Base-by-base conservation (phyloP, 2,113 vertebrate species). In the Archilochus colubris region DNA sequence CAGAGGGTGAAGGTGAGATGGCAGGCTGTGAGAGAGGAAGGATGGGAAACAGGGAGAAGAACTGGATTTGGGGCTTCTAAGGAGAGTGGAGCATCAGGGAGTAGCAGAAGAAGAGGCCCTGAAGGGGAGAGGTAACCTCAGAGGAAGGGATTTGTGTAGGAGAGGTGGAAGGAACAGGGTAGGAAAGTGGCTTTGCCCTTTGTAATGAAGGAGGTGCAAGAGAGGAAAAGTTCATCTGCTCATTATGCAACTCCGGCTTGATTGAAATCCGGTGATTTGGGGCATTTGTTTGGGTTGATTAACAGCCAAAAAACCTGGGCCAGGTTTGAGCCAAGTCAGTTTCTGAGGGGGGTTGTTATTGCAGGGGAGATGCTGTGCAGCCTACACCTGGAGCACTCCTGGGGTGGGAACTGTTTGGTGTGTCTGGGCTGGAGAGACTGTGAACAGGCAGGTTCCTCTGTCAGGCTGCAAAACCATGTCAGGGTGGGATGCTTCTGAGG, bases 321-420 rank as follows among this genome's bases (percentile, higher is more conserved):
- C 50, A 61, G 40, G 3, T 58, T 38, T 73, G 78, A 15, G 30
- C 1, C 7, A 12, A 59, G 36, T n/a, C 7, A 1, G 4, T 3
- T 62, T 73, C 43, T 23, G 10, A 1, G 25, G 50, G 2, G 6
- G 38, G 30, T 27, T 6, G 9, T 38, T 17, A 0, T 51, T 69
- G 0, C 1, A 2, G 40, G 7, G n/a, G 30, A 72, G 58, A 30
- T 1, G 38, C 50, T 57, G 24, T 12, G 1, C 14, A 10, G 21
- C 69, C 53, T 46, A 3, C 21, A 59, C 1, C 25, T 1, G 0
- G 27, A 12, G 25, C 4, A 2, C 10, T 24, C 0, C 0, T n/a
- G 14, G 43, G 31, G 13, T 68, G 55, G 27, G 7, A 79, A 4
- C 7, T 22, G 16, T 40, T 10, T 3, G 53, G 17, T 10, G 31